phyloP scores from a whole-genome alignment of 23 tunicate genomes.

The Trididemnum miniatum region DNA sequence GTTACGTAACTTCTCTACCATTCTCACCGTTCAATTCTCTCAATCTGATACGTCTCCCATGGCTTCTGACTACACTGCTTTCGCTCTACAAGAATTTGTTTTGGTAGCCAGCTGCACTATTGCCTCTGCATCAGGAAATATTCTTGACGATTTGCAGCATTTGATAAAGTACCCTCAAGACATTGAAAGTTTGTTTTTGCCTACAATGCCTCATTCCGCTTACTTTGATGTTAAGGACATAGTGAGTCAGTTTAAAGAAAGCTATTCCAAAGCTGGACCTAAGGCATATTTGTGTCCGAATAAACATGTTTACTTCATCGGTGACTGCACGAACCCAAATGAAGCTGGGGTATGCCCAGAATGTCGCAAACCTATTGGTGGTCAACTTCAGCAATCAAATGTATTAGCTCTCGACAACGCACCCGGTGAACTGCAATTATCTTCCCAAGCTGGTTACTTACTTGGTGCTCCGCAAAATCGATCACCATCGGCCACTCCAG shows the following conservation, averaged over 20 bases:
- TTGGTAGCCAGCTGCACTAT: constrained; percentile 1
- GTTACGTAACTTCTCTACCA: background rate
- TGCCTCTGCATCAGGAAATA: background rate
- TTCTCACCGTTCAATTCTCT: background rate
- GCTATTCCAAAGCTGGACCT: constrained; percentile 1
- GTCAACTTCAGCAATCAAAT: background rate
- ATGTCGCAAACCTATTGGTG: constrained; percentile 61
- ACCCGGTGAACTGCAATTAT: constrained; percentile 39
- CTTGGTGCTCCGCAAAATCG: constrained; percentile 29
- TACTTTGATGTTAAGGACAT: constrained; percentile 38
- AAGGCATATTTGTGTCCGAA: constrained; percentile 57
- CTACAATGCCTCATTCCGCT: constrained; percentile 67
- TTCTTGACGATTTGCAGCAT: constrained; percentile 1
- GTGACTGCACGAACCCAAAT: constrained; percentile 51
- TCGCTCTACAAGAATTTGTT: constrained; percentile 18
- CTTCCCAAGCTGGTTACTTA: constrained; percentile 57
- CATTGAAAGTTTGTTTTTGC: constrained; percentile 35
- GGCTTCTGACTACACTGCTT: background rate
- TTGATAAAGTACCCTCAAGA: constrained; percentile 3
- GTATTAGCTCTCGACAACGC: constrained; percentile 36
- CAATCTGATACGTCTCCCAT: background rate
- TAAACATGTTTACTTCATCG: constrained; percentile 58
- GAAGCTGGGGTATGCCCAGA: constrained; percentile 42
- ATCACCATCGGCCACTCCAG: constrained; percentile 15
- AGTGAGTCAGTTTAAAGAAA: background rate